Conservation (phyloP, 2,888 invertebrate species). For the Philonicus albiceps region DNA sequence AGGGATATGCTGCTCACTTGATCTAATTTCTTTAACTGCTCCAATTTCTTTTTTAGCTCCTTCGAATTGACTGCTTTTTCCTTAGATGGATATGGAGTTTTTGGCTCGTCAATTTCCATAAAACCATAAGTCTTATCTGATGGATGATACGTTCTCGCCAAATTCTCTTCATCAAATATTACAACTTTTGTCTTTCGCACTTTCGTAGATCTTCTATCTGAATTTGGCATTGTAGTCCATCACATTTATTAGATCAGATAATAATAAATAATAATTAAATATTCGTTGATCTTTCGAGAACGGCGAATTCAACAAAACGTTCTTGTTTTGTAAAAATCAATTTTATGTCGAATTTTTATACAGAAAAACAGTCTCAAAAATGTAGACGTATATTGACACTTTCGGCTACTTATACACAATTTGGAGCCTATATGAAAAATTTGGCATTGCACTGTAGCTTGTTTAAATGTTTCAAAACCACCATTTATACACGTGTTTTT, state of each 20-base stretch:
- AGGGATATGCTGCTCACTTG: not conserved
- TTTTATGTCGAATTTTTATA: not conserved
- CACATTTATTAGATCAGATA: not conserved
- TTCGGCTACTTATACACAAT: not conserved
- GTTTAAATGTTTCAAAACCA: too few relatives aligned
- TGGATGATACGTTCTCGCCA: slow-evolving; percentile 33
- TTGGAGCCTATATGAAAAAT: not conserved
- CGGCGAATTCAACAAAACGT: not conserved
- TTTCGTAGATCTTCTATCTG: not conserved
- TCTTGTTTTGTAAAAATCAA: not conserved
- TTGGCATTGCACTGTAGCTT: not conserved
- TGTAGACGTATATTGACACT: not conserved
- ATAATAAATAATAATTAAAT: not conserved
- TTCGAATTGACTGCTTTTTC: not conserved
- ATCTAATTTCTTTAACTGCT: not conserved
- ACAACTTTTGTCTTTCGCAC: not conserved
- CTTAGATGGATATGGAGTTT: slow-evolving; percentile 11
- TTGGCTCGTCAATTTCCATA: slow-evolving; percentile 42
- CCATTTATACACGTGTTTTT: too few relatives aligned
- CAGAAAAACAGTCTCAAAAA: not conserved
- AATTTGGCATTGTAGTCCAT: not conserved
- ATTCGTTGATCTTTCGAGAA: not conserved
- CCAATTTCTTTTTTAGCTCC: slow-evolving; percentile 10
- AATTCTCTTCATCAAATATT: slow-evolving; percentile 26
- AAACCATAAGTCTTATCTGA: slow-evolving; percentile 31